Conservation (phyloP, 1,140 invertebrate species). For the Anastrepha obliqua region DNA sequence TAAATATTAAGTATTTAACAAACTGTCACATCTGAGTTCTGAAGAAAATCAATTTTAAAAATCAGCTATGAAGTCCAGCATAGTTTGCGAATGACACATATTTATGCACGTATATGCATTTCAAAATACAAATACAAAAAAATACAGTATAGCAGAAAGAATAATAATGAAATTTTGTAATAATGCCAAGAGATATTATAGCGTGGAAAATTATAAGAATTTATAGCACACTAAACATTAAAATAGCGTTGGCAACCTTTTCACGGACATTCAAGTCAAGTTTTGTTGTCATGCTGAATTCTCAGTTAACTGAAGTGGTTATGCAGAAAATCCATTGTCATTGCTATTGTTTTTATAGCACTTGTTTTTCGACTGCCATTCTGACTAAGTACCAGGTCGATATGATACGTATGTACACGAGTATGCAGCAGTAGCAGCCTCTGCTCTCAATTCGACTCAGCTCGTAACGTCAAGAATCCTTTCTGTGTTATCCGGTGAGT, state of each 20-base stretch:
- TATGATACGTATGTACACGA: background rate
- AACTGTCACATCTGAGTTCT: too few species aligned
- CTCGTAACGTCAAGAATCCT: slow-evolving; percentile 32
- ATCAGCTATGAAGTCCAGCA: too few species aligned
- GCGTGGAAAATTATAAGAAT: background rate
- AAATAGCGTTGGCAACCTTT: background rate
- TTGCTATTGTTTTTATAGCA: slow-evolving; percentile 32
- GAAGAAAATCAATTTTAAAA: too few species aligned
- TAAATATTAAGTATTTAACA: too few species aligned
- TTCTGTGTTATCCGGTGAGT: slow-evolving; percentile 24
- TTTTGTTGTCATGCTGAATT: slow-evolving; percentile 40
- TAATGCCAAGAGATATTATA: too few species aligned
- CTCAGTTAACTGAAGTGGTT: slow-evolving; percentile 20
- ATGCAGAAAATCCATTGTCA: background rate
- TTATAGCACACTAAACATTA: background rate
- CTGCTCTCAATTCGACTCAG: slow-evolving; percentile 15
- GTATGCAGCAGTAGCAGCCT: background rate
- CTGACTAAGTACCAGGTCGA: slow-evolving; percentile 9
- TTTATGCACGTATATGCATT: too few species aligned
- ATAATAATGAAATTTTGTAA: too few species aligned
- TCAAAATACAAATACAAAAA: too few species aligned
- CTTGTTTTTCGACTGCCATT: slow-evolving; percentile 10
- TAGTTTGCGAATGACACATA: too few species aligned
- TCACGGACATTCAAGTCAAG: background rate
- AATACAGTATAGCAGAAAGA: too few species aligned